Evolutionary conservation across 2,888 invertebrate genomes (phyloP).

Genomic region (Lasioglossum calceatum): DNA sequence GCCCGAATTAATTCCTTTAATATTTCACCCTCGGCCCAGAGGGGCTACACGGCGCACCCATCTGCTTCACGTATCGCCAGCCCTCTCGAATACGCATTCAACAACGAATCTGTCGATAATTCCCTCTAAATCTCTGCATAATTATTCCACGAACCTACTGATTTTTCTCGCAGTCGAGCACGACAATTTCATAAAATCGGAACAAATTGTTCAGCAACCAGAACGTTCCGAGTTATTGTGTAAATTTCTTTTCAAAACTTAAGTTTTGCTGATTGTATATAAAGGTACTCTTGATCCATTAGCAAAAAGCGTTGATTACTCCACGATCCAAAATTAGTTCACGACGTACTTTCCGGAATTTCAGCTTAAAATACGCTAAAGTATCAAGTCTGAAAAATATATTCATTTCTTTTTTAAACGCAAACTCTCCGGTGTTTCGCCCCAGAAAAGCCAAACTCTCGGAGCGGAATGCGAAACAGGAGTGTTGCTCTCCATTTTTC

Average conservation of each 20-base stretch:
- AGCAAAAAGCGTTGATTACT: too few relatives aligned
- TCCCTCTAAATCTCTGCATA: background rate
- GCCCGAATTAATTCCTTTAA: slow-evolving; percentile 32
- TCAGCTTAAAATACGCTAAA: background rate
- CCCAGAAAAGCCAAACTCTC: background rate
- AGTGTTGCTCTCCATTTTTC: background rate
- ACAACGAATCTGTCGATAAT: background rate
- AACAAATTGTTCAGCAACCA: background rate
- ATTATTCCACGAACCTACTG: background rate
- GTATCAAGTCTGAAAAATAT: background rate
- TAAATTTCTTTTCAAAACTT: background rate
- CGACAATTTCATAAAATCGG: background rate
- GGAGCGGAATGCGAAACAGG: background rate
- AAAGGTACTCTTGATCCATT: background rate
- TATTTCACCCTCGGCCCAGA: background rate
- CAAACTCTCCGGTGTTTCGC: background rate
- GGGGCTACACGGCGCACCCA: background rate
- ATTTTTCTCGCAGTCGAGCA: background rate
- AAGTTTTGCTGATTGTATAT: background rate
- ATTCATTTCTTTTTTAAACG: background rate
- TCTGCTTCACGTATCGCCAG: background rate
- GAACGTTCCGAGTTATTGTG: background rate
- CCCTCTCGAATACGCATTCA: background rate
- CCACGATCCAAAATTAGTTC: too few relatives aligned
- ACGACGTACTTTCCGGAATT: background rate